These are phyloP conservation scores for Myanophis thanlyinensis DNA, from an alignment of 2,113 vertebrate genomes.

Conservation along the genomic window DNA sequence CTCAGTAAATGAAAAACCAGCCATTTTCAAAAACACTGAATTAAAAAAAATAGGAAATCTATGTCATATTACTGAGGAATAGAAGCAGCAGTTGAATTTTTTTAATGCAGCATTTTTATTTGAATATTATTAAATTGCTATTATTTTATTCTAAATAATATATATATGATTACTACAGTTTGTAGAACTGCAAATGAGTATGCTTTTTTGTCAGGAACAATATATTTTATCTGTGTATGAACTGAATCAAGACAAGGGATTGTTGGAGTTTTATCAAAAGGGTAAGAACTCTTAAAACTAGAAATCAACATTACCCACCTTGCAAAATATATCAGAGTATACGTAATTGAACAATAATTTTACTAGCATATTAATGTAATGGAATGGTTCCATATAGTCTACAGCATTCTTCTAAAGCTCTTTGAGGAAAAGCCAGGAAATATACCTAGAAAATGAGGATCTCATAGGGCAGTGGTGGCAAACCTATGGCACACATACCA, in stretches of 20 bases:
- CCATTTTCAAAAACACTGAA: conserved; percentile 46
- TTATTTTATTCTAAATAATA: background rate
- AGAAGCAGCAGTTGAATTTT: background rate
- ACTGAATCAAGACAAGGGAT: conserved; percentile 59
- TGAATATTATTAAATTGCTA: conserved; percentile 36
- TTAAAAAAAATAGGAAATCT: background rate
- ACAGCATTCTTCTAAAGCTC: conserved; percentile 26
- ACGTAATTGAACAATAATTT: conserved; percentile 61
- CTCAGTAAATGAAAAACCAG: conserved; percentile 57
- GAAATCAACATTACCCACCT: conserved; percentile 71
- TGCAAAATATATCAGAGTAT: conserved; percentile 66
- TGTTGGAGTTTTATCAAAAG: conserved; percentile 62
- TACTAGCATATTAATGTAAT: conserved; percentile 46
- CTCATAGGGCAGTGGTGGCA: too few species aligned
- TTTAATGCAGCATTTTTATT: conserved; percentile 57
- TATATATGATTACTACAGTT: conserved; percentile 36
- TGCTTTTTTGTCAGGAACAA: conserved; percentile 45
- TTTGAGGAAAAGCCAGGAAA: background rate
- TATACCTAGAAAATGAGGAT: background rate
- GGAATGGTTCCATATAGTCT: conserved; percentile 41
- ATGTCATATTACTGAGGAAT: conserved; percentile 29
- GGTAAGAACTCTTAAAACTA: conserved; percentile 60
- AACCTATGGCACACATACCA: too few species aligned
- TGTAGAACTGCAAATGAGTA: conserved; percentile 6
- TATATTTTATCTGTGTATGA: conserved; percentile 54